Evolutionary conservation across 2,113 vertebrate species (phyloP), one percentile per base, ranked within the genome.

Genomic region (Bambusicola thoracicus): DNA sequence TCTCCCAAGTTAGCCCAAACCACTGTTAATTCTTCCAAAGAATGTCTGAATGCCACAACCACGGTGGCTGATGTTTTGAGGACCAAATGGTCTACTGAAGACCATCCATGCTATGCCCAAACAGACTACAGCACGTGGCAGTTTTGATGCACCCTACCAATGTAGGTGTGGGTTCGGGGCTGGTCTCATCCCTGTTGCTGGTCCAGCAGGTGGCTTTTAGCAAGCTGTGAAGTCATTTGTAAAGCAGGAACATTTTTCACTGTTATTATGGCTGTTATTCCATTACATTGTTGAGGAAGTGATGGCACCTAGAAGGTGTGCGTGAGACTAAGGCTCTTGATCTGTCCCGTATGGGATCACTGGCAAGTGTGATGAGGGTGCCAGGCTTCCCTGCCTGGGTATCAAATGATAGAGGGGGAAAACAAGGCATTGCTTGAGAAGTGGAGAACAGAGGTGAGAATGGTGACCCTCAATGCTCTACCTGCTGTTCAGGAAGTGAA

Each of bases 121-220:
- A 90, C 49, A 69, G 11, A 67, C 30, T 36, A 22, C 51, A 79
- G 19, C 41, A 6, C 0, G 0, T 32, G 34, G 13, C 30, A 63
- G 13, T 7, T 82, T 81, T 2, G 8, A n/a, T 38, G 34, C 10
- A 18, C 10, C 49, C 53, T 84, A 11, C 81, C 29, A 3, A 36
- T 34, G n/a, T 5, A 38, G 30, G 11, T 0, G 0, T 70, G 34
- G 36, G 24, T 4, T 34, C 2, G 1, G 27, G 24, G 25, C 70
- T 3, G 1, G 40, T 58, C 30, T 59, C 38, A 46, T 13, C 13
- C 17, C 13, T 40, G 6, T 67, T 13, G 8, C 21, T 49, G 32
- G 22, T 46, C 68, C 56, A 70, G 22, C n/a, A 74, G 49, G 59
- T 1, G 14, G 38, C 67, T 72, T 81, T 85, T 34, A 69, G 55